These are phyloP conservation scores for Eupithecia exiguata DNA, from an alignment of 2,888 invertebrate species.

Conservation along the genomic window DNA sequence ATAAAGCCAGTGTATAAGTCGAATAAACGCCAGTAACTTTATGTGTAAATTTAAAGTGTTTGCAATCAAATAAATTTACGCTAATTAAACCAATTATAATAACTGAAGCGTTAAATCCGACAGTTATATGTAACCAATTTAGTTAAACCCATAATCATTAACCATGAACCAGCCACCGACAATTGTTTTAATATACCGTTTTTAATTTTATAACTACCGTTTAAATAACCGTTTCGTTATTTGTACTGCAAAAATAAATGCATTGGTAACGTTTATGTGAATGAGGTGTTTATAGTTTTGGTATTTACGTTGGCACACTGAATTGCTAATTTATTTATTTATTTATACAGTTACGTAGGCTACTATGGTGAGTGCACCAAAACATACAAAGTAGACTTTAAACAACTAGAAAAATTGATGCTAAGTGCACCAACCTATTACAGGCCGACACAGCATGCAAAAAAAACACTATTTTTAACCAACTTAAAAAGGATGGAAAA, in stretches of 20 bases:
- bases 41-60: neutral
- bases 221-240: slow-evolving; percentile 12
- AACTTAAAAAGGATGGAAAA: too few relatives aligned
- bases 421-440: too few relatives aligned
- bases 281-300: neutral
- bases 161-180: slow-evolving; percentile 19
- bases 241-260: neutral
- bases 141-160: slow-evolving; percentile 18
- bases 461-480: too few relatives aligned
- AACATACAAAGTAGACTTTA: too few relatives aligned
- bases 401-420: too few relatives aligned
- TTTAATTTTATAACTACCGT: slow-evolving; percentile 9
- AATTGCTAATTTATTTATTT: too few relatives aligned
- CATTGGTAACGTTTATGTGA: neutral
- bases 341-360: too few relatives aligned
- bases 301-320: too few relatives aligned
- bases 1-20: neutral
- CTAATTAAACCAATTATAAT: neutral
- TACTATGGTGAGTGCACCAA: too few relatives aligned
- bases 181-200: neutral
- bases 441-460: too few relatives aligned
- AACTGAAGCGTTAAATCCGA: slow-evolving; percentile 1
- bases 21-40: too few relatives aligned
- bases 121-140: slow-evolving; percentile 19
- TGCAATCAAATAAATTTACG: neutral